Evolutionary conservation across 1,140 invertebrate species (phyloP).

Genomic region (Drosophila subpulchrella): DNA sequence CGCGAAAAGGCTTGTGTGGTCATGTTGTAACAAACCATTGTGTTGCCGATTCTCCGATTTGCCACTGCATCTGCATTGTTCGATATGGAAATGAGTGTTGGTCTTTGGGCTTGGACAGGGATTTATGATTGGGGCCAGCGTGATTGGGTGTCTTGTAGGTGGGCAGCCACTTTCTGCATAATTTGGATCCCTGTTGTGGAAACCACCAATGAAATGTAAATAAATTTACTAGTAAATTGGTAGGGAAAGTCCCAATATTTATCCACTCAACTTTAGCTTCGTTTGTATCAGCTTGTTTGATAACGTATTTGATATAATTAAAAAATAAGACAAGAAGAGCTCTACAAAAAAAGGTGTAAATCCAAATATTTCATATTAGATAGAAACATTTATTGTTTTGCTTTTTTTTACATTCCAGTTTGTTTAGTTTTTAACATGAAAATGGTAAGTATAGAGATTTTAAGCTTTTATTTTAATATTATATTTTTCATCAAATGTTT

Average conservation of each 20-base stretch:
- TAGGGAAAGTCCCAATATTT: background rate
- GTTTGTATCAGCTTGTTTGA: no score
- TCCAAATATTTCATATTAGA: no score
- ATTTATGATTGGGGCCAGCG: conserved; percentile 14
- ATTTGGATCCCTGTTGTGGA: background rate
- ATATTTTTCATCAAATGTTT: no score
- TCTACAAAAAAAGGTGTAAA: no score
- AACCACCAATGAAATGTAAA: background rate
- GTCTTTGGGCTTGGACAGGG: background rate
- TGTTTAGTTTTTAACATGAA: no score
- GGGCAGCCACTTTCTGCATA: conserved; percentile 5
- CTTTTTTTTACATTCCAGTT: no score
- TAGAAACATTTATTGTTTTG: no score
- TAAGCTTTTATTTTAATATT: no score
- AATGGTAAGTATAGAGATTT: background rate
- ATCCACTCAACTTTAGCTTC: background rate
- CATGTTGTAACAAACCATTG: conserved; percentile 76
- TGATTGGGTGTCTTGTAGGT: conserved; percentile 10
- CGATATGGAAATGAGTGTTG: conserved; percentile 63
- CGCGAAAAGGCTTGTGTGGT: conserved; percentile 80
- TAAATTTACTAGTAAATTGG: background rate
- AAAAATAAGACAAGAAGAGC: no score
- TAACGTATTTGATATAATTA: no score
- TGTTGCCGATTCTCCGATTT: conserved; percentile 6
- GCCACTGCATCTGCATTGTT: conserved; percentile 57